Conservation (phyloP, 1,140 invertebrate genomes). For the Aporrectodea caliginosa region DNA sequence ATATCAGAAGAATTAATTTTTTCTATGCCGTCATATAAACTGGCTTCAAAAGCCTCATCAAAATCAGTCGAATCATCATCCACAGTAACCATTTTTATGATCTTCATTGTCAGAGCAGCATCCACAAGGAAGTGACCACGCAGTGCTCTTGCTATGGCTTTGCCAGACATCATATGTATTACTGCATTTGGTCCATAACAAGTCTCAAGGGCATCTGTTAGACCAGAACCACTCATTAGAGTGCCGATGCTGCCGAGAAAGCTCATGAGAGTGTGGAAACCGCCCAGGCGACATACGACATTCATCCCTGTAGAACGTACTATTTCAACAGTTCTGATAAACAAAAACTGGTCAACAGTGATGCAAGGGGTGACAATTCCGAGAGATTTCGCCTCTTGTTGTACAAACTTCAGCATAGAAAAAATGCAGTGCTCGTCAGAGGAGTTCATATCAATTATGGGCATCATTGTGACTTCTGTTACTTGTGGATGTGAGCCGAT, state of each 20-base stretch:
- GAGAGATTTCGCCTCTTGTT: not conserved
- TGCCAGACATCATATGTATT: conserved; percentile 22
- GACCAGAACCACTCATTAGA: conserved; percentile 50
- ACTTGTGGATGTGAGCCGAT: not conserved
- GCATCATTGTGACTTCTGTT: not conserved
- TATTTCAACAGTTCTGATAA: not conserved
- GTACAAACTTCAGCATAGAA: not conserved
- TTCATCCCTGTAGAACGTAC: not conserved
- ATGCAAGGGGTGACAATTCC: not conserved
- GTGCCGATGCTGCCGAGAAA: conserved; percentile 46
- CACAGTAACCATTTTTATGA: not conserved
- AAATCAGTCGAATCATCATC: too few species aligned
- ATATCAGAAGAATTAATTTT: too few species aligned
- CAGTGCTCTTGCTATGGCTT: conserved; percentile 10
- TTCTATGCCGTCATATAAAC: too few species aligned
- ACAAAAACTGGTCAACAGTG: not conserved
- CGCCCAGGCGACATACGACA: too few species aligned
- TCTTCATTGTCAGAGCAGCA: not conserved
- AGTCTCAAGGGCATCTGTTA: conserved; percentile 41
- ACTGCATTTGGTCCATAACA: conserved; percentile 11
- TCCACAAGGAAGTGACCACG: not conserved
- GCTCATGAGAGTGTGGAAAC: conserved; percentile 37
- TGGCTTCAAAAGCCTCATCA: too few species aligned
- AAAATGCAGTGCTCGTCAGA: not conserved
- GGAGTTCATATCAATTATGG: not conserved